Evolutionary conservation across 2,888 invertebrate genomes (phyloP).

Genomic region (Lycophotia porphyrea): DNA sequence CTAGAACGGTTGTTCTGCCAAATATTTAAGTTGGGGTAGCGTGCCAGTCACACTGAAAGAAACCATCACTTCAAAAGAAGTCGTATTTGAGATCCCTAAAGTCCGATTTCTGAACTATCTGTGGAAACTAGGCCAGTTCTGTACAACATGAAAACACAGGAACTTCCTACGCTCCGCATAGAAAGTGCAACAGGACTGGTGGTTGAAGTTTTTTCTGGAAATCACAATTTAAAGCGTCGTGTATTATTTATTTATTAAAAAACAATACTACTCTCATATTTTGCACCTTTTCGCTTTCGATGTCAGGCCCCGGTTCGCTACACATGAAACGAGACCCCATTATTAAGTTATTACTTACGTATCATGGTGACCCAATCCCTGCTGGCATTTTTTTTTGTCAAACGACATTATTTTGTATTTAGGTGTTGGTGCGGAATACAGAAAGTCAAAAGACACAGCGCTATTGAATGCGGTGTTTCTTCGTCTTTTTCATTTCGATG

Average conservation of each 20-base stretch:
- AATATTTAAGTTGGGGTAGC: neutral
- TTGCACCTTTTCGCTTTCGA: slow-evolving; percentile 23
- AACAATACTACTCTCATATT: neutral
- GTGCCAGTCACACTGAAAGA: neutral
- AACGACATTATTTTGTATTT: neutral
- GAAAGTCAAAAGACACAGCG: neutral
- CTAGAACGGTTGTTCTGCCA: neutral
- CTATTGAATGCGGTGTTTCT: neutral
- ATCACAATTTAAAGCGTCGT: neutral
- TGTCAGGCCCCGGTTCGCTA: neutral
- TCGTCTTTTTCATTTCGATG: neutral
- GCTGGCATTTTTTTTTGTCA: neutral
- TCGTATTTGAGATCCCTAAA: neutral
- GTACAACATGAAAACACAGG: neutral
- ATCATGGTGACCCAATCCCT: neutral
- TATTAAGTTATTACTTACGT: neutral
- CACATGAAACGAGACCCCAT: neutral
- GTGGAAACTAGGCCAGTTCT: neutral
- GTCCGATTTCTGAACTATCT: neutral
- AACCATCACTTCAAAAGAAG: neutral
- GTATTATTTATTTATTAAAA: neutral
- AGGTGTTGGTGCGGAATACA: neutral
- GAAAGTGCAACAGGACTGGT: slow-evolving; percentile 17
- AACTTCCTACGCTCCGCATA: slow-evolving; percentile 18
- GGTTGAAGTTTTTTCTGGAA: neutral